Conservation (phyloP, 2,888 invertebrate genomes). For the Patella ulyssiponensis region DNA sequence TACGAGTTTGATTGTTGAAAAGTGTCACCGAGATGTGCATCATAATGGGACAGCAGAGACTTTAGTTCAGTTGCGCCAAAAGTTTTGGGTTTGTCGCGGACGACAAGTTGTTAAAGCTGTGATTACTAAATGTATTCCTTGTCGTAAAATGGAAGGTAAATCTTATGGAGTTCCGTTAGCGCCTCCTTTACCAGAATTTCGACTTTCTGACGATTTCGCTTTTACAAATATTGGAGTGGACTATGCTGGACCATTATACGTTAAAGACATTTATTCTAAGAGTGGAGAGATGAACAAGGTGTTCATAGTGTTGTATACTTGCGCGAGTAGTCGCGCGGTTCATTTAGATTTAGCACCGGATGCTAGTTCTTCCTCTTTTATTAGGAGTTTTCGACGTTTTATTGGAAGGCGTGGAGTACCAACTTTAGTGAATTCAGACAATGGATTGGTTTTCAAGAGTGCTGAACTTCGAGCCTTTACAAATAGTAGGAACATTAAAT, state of each 20-base stretch:
- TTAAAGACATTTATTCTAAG: background rate
- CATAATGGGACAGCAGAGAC: no score
- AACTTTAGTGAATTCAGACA: background rate
- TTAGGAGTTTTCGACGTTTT: background rate
- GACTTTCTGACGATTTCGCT: no score
- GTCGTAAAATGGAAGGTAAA: no score
- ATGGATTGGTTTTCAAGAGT: background rate
- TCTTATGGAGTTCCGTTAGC: no score
- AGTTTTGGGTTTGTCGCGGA: no score
- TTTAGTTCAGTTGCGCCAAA: no score
- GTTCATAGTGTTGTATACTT: background rate
- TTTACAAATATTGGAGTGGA: no score
- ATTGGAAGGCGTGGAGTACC: background rate
- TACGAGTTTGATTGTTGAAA: no score
- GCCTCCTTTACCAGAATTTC: no score
- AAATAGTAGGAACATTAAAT: background rate
- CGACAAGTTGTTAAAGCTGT: no score
- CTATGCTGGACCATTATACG: background rate
- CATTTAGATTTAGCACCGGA: constrained; percentile 1
- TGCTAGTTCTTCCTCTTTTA: background rate
- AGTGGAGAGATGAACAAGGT: background rate
- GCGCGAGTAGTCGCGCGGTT: background rate
- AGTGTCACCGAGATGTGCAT: no score
- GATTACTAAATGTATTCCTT: no score
- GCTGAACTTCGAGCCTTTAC: background rate